Conservation (phyloP, 2,113 vertebrate species). For the Phycodurus eques region DNA sequence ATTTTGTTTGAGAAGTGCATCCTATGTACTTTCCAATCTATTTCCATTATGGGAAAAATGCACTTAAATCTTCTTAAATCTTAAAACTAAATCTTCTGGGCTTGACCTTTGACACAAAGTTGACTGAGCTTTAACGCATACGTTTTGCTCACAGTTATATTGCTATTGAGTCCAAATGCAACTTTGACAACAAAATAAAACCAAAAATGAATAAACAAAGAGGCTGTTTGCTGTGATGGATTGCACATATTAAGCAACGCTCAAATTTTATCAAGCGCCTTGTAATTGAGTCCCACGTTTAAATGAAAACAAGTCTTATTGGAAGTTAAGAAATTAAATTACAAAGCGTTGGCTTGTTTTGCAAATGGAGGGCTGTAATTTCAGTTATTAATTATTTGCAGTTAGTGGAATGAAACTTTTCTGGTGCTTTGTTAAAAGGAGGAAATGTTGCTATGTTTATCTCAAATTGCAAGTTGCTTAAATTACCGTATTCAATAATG, state of each 20-base stretch:
- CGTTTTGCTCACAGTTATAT: not conserved
- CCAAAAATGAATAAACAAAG: constrained; percentile 9
- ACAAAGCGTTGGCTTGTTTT: constrained; percentile 2
- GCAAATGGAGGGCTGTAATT: not conserved
- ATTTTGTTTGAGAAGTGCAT: not conserved
- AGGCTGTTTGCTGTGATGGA: constrained; percentile 19
- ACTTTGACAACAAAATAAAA: constrained; percentile 2
- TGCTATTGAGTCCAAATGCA: constrained; percentile 4
- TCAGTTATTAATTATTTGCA: not conserved
- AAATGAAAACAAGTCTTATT: constrained; percentile 9
- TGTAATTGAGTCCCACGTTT: constrained; percentile 25
- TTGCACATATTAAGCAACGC: constrained; percentile 16
- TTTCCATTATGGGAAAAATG: too few relatives aligned
- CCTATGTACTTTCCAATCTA: not conserved
- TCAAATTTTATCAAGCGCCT: constrained; percentile 16
- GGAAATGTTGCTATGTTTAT: not conserved
- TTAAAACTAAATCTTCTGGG: not conserved
- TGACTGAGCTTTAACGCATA: not conserved
- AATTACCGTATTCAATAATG: not conserved
- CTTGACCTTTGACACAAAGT: not conserved
- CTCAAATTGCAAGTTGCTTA: not conserved
- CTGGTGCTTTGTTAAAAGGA: not conserved
- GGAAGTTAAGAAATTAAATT: constrained; percentile 5
- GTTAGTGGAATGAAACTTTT: not conserved
- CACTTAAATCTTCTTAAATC: not conserved